Percentiles rank a stretch among this genome's conserved stretches.
Evolutionary conservation across 1,140 invertebrate genomes (phyloP).

Genomic region (Oryctes rhinoceros): DNA sequence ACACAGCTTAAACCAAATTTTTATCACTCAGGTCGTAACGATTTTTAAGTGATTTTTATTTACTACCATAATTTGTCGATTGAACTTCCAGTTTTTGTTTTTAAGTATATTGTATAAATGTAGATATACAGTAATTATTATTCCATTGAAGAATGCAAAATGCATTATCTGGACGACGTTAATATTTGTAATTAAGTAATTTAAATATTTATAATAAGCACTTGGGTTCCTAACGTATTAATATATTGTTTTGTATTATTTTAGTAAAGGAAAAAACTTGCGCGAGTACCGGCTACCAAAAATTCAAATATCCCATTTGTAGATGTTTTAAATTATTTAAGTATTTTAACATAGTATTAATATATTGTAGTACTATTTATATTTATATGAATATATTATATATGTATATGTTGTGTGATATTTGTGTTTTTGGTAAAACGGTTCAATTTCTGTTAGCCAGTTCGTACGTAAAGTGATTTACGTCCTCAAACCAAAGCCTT

Average conservation of each 20-base stretch:
- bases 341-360: constrained; percentile 49
- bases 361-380: constrained; percentile 44
- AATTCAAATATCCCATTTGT: constrained; percentile 40
- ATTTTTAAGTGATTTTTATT: constrained; percentile 42
- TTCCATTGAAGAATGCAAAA: constrained; percentile 51
- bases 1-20: constrained; percentile 43
- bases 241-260: constrained; percentile 51
- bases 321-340: constrained; percentile 40
- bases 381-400: constrained; percentile 37
- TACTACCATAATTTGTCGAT: constrained; percentile 43
- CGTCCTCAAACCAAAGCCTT: constrained; percentile 47
- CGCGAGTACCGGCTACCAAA: constrained; percentile 43
- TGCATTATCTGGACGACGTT: constrained; percentile 37
- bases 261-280: constrained; percentile 46
- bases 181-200: constrained; percentile 55
- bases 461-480: constrained; percentile 43
- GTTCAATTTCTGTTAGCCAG: constrained; percentile 41
- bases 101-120: constrained; percentile 57
- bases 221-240: constrained; percentile 61
- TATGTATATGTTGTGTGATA: constrained; percentile 39
- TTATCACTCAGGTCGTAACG: constrained; percentile 43
- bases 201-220: constrained; percentile 58
- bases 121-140: constrained; percentile 56
- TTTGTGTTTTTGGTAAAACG: constrained; percentile 44
- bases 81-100: constrained; percentile 38